Evolutionary conservation across 2,888 invertebrate genomes (phyloP).

Genomic region (Trichopria drosophilae): DNA sequence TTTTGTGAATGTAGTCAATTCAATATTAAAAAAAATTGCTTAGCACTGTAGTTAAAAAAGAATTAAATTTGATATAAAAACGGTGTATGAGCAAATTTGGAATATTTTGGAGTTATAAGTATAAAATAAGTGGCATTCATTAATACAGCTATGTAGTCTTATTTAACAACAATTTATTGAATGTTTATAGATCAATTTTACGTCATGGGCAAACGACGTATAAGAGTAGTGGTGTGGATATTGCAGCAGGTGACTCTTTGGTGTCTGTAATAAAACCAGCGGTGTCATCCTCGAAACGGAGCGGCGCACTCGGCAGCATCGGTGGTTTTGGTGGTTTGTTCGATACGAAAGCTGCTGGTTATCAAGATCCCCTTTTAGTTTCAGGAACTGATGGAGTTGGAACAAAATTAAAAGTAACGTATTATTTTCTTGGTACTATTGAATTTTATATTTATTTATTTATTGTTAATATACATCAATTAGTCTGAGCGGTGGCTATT

Average conservation of each 20-base stretch:
- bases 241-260: conserved; percentile 85
- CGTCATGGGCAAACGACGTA: conserved; percentile 75
- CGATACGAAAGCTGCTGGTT: conserved; percentile 76
- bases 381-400: conserved; percentile 97
- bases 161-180: too few species aligned
- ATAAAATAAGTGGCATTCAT: too few species aligned
- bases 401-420: conserved; percentile 90
- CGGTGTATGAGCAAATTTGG: too few species aligned
- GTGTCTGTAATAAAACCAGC: conserved; percentile 81
- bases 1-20: too few species aligned
- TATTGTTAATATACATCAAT: conserved; percentile 1
- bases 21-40: too few species aligned
- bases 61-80: too few species aligned
- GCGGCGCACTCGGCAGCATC: conserved; percentile 79
- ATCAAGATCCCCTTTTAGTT: conserved; percentile 83
- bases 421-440: too few species aligned
- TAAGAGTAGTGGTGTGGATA: conserved; percentile 89
- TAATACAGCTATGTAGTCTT: too few species aligned
- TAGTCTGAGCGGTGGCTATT: too few species aligned
- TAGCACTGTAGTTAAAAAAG: too few species aligned
- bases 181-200: conserved; percentile 64
- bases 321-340: conserved; percentile 95
- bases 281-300: conserved; percentile 75
- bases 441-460: conserved; percentile 6
- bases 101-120: too few species aligned